Evolutionary conservation across 2,797 vertebrate genomes (phyloP).

Genomic region (Kryptolebias ocellatus): DNA sequence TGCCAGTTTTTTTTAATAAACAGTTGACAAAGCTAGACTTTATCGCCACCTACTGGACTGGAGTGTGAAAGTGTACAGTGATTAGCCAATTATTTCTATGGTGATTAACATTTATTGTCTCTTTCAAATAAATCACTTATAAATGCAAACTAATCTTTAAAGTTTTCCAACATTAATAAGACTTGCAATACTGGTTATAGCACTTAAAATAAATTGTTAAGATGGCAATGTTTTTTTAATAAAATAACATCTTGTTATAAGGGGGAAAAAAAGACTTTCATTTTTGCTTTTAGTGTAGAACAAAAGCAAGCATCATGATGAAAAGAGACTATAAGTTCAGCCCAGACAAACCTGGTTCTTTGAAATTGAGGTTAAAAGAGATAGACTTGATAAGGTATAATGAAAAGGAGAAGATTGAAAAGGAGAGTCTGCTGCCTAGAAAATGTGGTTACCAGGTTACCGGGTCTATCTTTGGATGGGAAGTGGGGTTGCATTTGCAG

Average conservation of each 20-base stretch:
- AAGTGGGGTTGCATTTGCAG: conserved; percentile 47
- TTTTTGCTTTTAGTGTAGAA: conserved; percentile 1
- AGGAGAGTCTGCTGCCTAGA: conserved; percentile 29
- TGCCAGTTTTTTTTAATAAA: too few species aligned
- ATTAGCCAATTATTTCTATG: too few species aligned
- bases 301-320: conserved; percentile 15
- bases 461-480: conserved; percentile 28
- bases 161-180: too few species aligned
- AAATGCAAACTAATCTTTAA: too few species aligned
- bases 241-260: not conserved
- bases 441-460: conserved; percentile 25
- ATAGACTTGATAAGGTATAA: conserved; percentile 32
- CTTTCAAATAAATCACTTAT: too few species aligned
- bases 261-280: not conserved
- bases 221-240: not conserved
- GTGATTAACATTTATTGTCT: too few species aligned
- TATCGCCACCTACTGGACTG: too few species aligned
- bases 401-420: conserved; percentile 42
- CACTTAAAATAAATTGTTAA: too few species aligned
- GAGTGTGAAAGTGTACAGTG: too few species aligned
- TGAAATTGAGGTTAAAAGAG: conserved; percentile 22
- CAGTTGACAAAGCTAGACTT: too few species aligned
- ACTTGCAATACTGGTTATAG: too few species aligned
- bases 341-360: conserved; percentile 17
- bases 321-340: conserved; percentile 18